Evolutionary conservation across 1,140 invertebrate species (phyloP).

Genomic region (Meloidogyne floridensis): DNA sequence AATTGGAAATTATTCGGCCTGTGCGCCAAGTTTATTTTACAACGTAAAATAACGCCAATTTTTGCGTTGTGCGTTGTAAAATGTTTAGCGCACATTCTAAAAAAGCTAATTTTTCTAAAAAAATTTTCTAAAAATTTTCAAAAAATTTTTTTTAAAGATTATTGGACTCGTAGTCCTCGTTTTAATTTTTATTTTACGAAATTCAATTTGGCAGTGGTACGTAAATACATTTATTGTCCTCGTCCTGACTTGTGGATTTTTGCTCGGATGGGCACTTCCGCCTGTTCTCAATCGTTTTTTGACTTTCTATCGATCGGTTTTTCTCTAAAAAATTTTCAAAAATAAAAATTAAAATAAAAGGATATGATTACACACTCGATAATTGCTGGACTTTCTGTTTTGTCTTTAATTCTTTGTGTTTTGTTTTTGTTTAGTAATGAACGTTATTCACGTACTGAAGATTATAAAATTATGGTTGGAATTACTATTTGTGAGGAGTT

Average conservation of each 20-base stretch:
- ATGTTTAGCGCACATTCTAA: too few relatives aligned
- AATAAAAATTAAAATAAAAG: conserved; percentile 6
- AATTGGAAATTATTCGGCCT: neutral
- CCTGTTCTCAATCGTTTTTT: conserved; percentile 50
- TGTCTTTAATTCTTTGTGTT: conserved; percentile 48
- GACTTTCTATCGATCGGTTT: conserved; percentile 47
- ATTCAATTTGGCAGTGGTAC: conserved; percentile 44
- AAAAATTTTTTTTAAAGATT: conserved; percentile 38
- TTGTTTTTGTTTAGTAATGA: conserved; percentile 40
- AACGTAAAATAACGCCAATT: too few relatives aligned
- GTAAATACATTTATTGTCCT: conserved; percentile 42
- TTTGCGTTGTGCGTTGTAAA: too few relatives aligned
- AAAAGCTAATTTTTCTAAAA: neutral
- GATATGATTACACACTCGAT: conserved; percentile 44
- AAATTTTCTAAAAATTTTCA: neutral
- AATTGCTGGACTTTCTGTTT: conserved; percentile 33
- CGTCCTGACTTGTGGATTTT: conserved; percentile 41
- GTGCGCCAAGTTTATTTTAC: too few relatives aligned
- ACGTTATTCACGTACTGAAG: conserved; percentile 38
- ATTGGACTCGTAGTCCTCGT: conserved; percentile 38
- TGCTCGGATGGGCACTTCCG: conserved; percentile 50
- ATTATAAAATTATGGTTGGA: conserved; percentile 42
- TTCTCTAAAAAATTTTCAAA: neutral
- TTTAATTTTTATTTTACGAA: conserved; percentile 40
- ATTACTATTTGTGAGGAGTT: conserved; percentile 17